Evolutionary conservation across 2,113 vertebrate genomes (phyloP).

Genomic region (Saguinus imperator): DNA sequence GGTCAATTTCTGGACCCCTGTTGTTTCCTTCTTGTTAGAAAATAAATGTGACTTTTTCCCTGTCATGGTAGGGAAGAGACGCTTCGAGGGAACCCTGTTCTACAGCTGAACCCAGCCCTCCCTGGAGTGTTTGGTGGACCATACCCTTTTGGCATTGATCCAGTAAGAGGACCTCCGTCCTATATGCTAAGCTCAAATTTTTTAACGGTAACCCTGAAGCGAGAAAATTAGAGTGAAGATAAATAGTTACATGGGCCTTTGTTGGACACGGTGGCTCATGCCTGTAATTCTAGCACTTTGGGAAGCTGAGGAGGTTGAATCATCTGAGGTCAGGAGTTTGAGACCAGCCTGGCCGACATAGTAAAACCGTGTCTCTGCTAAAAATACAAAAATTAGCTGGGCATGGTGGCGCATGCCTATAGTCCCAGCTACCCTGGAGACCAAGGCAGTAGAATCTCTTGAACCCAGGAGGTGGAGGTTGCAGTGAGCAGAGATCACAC

Average conservation of each 20-base stretch:
- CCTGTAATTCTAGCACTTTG: too few species aligned
- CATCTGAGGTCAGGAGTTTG: too few species aligned
- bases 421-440: too few species aligned
- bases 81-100: conserved; percentile 83
- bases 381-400: too few species aligned
- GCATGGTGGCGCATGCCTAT: too few species aligned
- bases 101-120: conserved; percentile 93
- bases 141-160: conserved; percentile 98
- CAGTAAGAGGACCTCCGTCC: conserved; percentile 84
- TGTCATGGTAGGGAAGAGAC: conserved; percentile 82
- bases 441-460: too few species aligned
- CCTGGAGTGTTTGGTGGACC: conserved; percentile 93
- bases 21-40: conserved; percentile 28
- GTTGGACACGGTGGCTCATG: neutral
- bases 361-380: too few species aligned
- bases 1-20: neutral
- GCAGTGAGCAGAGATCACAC: too few species aligned
- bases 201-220: neutral
- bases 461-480: too few species aligned
- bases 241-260: neutral
- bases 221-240: conserved; percentile 25
- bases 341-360: too few species aligned
- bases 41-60: conserved; percentile 36
- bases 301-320: too few species aligned
- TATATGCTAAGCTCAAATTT: neutral